A percentile compares a stretch with the other conserved stretches of the same genome.
These are phyloP conservation scores for Argyrosomus regius DNA, from an alignment of 2,797 vertebrate species.

Conservation along the genomic window DNA sequence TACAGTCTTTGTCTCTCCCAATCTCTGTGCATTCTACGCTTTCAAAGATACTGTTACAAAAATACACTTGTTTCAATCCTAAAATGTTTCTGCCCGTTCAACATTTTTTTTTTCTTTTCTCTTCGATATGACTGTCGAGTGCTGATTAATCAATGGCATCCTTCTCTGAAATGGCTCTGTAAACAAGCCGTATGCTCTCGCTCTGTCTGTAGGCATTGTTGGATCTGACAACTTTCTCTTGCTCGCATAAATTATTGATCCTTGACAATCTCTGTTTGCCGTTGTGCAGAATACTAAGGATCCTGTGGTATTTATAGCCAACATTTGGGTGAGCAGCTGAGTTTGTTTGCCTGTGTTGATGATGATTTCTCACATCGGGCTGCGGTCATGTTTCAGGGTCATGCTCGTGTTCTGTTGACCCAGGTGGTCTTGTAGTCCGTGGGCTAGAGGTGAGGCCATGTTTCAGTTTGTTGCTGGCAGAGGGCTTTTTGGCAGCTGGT, in stretches of 20 bases:
- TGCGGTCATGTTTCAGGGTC: conserved; percentile 57
- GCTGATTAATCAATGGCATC: conserved; percentile 69
- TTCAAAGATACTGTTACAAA: conserved; percentile 40
- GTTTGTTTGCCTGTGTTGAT: conserved; percentile 59
- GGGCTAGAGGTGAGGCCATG: conserved; percentile 60
- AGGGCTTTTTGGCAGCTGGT: conserved; percentile 56
- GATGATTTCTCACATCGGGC: conserved; percentile 47
- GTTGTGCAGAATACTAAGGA: conserved; percentile 65
- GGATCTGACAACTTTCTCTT: conserved; percentile 77
- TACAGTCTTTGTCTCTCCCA: conserved; percentile 7
- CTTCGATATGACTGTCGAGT: conserved; percentile 61
- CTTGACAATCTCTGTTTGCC: conserved; percentile 55
- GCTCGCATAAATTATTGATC: conserved; percentile 83
- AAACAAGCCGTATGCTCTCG: conserved; percentile 60
- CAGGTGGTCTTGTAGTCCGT: conserved; percentile 53
- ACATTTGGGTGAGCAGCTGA: conserved; percentile 55
- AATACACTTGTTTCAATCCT: conserved; percentile 37
- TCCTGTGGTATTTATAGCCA: conserved; percentile 71
- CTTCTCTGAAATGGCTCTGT: conserved; percentile 58
- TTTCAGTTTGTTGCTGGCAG: conserved; percentile 68
- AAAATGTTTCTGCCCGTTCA: conserved; percentile 50
- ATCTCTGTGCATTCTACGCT: conserved; percentile 14
- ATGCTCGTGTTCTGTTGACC: conserved; percentile 55
- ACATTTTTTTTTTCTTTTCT: conserved; percentile 31
- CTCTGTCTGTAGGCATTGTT: conserved; percentile 69